Evolutionary conservation across 2,113 vertebrate species (phyloP).

Genomic region (Epinephelus lanceolatus): DNA sequence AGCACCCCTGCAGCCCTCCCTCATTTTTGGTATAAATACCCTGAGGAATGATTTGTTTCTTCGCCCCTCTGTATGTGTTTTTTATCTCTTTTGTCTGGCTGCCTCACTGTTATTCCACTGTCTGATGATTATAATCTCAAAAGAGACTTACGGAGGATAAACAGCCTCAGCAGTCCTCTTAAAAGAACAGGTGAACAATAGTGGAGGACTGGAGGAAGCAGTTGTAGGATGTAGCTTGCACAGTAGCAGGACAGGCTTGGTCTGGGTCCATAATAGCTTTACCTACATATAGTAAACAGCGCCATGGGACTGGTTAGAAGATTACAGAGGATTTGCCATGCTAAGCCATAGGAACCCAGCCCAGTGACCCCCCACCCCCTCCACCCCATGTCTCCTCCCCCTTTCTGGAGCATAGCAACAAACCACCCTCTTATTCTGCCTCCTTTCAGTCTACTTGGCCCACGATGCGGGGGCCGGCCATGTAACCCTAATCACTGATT

Average conservation of each 20-base stretch:
- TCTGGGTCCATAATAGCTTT: constrained; percentile 57
- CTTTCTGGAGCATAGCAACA: constrained; percentile 36
- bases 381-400: constrained; percentile 52
- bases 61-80: constrained; percentile 3
- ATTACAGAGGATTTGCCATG: constrained; percentile 83
- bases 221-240: constrained; percentile 35
- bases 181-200: constrained; percentile 34
- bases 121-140: constrained; percentile 59
- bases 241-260: constrained; percentile 5
- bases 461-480: background rate
- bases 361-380: constrained; percentile 64
- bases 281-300: constrained; percentile 74
- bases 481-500: constrained; percentile 47
- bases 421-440: constrained; percentile 23
- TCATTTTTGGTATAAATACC: constrained; percentile 16
- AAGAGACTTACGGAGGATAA: constrained; percentile 45
- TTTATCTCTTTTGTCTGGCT: constrained; percentile 29
- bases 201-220: background rate
- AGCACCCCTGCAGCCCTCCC: background rate
- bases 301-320: constrained; percentile 65
- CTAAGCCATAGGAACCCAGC: constrained; percentile 79
- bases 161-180: constrained; percentile 24
- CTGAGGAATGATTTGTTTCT: constrained; percentile 26
- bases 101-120: constrained; percentile 14
- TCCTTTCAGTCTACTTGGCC: constrained; percentile 1